Evolutionary conservation across 1,140 invertebrate species (phyloP).

Genomic region (Drosophila lowei): DNA sequence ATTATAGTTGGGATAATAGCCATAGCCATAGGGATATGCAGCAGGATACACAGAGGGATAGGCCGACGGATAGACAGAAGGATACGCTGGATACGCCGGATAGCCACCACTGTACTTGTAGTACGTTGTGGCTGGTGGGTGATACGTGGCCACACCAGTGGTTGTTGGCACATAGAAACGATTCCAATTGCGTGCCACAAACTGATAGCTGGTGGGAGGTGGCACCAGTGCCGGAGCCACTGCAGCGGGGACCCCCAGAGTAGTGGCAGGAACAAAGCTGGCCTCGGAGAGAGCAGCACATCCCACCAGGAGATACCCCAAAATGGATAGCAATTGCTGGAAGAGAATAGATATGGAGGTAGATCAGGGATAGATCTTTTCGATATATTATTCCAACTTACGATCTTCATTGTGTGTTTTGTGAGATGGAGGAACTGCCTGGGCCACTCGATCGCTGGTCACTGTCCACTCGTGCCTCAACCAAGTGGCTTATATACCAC

Average conservation of each 20-base stretch:
- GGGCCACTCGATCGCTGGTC: slow-evolving; percentile 20
- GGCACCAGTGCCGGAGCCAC: slow-evolving; percentile 38
- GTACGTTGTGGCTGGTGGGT: slow-evolving; percentile 38
- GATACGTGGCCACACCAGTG: slow-evolving; percentile 37
- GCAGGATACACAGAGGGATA: slow-evolving; percentile 33
- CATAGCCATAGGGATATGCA: slow-evolving; percentile 49
- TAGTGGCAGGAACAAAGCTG: slow-evolving; percentile 55
- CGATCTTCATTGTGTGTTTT: slow-evolving; percentile 48
- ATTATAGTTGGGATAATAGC: slow-evolving; percentile 52
- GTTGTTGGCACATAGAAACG: slow-evolving; percentile 51
- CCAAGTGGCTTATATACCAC: slow-evolving; percentile 41
- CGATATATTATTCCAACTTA: slow-evolving; percentile 13
- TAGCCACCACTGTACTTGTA: slow-evolving; percentile 45
- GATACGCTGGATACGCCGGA: slow-evolving; percentile 40
- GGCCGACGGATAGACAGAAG: slow-evolving; percentile 29
- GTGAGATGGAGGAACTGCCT: slow-evolving; percentile 7
- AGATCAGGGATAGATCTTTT: background rate
- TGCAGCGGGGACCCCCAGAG: slow-evolving; percentile 18
- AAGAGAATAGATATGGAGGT: background rate
- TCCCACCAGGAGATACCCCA: slow-evolving; percentile 45
- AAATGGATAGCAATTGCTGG: background rate
- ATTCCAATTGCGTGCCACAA: slow-evolving; percentile 64
- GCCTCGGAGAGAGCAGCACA: slow-evolving; percentile 30
- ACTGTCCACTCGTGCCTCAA: slow-evolving; percentile 29
- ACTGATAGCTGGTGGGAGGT: slow-evolving; percentile 62